Conservation (phyloP, 2,888 invertebrate species). For the Chymomyza caudatula region DNA sequence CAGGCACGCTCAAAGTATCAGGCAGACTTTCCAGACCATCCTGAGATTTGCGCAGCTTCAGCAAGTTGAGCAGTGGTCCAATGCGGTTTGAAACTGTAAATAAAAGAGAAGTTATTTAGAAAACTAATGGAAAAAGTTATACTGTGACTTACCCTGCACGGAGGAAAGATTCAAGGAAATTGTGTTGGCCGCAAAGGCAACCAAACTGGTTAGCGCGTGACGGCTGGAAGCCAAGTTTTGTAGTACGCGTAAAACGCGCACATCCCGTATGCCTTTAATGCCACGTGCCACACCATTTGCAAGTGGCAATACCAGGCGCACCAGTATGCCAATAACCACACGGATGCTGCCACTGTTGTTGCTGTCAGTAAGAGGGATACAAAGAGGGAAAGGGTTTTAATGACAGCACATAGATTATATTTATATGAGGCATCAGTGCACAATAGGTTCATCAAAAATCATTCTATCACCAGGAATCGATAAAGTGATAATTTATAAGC, state of each 20-base stretch:
- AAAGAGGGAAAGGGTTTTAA: conserved; percentile 2
- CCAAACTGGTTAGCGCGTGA: conserved; percentile 73
- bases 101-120: conserved; percentile 5
- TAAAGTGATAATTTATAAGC: no score
- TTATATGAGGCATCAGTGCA: background rate
- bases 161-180: conserved; percentile 77
- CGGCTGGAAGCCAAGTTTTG: conserved; percentile 73
- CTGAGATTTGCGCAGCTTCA: conserved; percentile 74
- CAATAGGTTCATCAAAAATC: background rate
- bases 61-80: conserved; percentile 75
- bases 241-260: conserved; percentile 68
- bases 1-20: conserved; percentile 48
- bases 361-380: conserved; percentile 33
- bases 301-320: conserved; percentile 75
- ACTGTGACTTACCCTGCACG: conserved; percentile 73
- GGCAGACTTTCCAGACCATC: conserved; percentile 73
- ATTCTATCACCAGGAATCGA: no score
- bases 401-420: no score
- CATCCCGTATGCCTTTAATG: conserved; percentile 75
- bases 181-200: conserved; percentile 77
- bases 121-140: conserved; percentile 9
- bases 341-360: conserved; percentile 70
- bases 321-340: conserved; percentile 74
- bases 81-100: conserved; percentile 74
- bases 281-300: conserved; percentile 76